Conservation (phyloP, 2,113 vertebrate genomes). For the Cephalopholis sonnerati region DNA sequence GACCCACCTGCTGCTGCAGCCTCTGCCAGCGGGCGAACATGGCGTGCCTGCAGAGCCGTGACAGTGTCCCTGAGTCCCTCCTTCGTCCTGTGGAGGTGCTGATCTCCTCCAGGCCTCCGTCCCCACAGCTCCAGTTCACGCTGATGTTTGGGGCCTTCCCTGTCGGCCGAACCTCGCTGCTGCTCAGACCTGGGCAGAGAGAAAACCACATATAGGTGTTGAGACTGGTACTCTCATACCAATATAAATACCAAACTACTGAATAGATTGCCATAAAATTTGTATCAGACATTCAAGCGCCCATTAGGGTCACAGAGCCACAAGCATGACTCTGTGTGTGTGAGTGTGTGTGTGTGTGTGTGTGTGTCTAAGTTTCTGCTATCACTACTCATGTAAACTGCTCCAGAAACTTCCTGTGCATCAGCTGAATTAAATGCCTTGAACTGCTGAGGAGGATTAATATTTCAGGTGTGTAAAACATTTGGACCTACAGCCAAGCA, state of each 20-base stretch:
- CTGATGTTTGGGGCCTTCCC: slow-evolving; percentile 51
- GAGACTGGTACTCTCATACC: too few relatives aligned
- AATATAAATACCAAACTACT: background rate
- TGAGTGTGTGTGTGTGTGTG: too few relatives aligned
- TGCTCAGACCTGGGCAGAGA: slow-evolving; percentile 50
- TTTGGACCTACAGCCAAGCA: slow-evolving; percentile 91
- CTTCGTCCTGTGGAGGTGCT: slow-evolving; percentile 57
- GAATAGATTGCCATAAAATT: background rate
- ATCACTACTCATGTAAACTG: background rate
- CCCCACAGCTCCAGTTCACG: slow-evolving; percentile 70
- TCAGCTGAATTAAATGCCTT: background rate
- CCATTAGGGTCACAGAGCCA: too few relatives aligned
- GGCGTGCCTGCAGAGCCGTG: slow-evolving; percentile 66
- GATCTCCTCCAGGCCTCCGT: slow-evolving; percentile 68
- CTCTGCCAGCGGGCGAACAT: slow-evolving; percentile 64
- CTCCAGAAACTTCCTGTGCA: background rate
- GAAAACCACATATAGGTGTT: background rate
- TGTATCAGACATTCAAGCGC: background rate
- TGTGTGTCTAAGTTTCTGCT: too few relatives aligned
- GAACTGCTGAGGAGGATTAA: background rate
- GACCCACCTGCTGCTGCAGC: slow-evolving; percentile 63
- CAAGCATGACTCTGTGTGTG: too few relatives aligned
- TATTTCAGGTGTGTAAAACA: background rate
- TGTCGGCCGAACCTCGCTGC: slow-evolving; percentile 31
- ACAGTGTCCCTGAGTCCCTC: slow-evolving; percentile 39